These are phyloP conservation scores for Struthio camelus DNA, from an alignment of 2,113 vertebrate genomes.

Conservation along the genomic window DNA sequence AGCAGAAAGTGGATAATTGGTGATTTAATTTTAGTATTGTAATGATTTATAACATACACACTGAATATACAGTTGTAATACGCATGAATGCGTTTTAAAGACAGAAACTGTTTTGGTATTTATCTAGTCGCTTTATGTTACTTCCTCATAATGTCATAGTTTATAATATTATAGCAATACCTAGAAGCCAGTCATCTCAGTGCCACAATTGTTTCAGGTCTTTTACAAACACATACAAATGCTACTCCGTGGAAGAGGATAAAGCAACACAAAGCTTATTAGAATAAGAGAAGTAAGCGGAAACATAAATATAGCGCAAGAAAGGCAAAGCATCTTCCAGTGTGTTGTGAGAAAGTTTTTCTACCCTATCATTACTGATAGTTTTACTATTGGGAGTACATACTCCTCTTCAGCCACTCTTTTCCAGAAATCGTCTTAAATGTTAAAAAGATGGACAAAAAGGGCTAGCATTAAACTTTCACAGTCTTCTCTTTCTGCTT, in stretches of 20 bases:
- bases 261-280: not conserved
- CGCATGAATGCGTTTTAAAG: not conserved
- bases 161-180: not conserved
- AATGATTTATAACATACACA: not conserved
- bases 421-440: not conserved
- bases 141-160: not conserved
- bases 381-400: not conserved
- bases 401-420: not conserved
- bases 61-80: not conserved
- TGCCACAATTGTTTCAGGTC: not conserved
- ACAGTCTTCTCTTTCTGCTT: not conserved
- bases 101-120: not conserved
- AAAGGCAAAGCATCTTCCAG: not conserved
- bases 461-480: not conserved
- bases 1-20: not conserved
- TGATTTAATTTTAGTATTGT: not conserved
- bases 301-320: not conserved
- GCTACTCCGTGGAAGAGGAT: not conserved
- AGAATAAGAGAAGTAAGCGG: not conserved
- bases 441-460: not conserved
- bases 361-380: not conserved
- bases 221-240: not conserved
- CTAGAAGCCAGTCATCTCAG: not conserved
- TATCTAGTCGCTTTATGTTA: not conserved
- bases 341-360: not conserved